A percentile compares a stretch with the other conserved stretches of the same genome.
Evolutionary conservation across 2,888 invertebrate species (phyloP).

Genomic region (Phytoseiulus persimilis): DNA sequence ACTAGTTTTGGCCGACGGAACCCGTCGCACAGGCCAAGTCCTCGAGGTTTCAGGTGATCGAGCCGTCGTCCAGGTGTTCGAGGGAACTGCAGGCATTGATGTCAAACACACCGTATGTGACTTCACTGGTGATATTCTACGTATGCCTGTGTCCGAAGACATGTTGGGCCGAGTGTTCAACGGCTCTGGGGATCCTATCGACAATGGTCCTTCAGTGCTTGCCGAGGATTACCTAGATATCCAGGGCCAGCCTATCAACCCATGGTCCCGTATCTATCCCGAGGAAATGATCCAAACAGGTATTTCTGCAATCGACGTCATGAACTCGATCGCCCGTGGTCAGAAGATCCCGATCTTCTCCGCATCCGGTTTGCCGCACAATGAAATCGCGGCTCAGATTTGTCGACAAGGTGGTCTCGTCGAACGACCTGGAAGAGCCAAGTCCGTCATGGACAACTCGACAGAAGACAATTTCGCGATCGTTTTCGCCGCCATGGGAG

Average conservation of each 20-base stretch:
- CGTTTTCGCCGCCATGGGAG: slow-evolving; percentile 99
- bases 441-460: slow-evolving; percentile 75
- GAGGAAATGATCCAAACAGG: slow-evolving; percentile 99
- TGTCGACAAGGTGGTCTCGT: slow-evolving; percentile 98
- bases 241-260: slow-evolving; percentile 97
- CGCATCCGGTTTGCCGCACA: slow-evolving; percentile 97
- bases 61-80: slow-evolving; percentile 96
- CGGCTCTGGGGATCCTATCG: slow-evolving; percentile 98
- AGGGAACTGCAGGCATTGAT: slow-evolving; percentile 98
- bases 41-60: slow-evolving; percentile 96
- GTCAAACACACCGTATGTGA: slow-evolving; percentile 98
- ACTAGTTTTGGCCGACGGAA: slow-evolving; percentile 88
- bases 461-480: slow-evolving; percentile 99
- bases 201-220: slow-evolving; percentile 95
- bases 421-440: slow-evolving; percentile 64
- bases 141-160: slow-evolving; percentile 97
- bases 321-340: slow-evolving; percentile 99
- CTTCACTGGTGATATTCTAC: slow-evolving; percentile 96
- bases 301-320: slow-evolving; percentile 97
- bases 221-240: slow-evolving; percentile 98
- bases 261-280: slow-evolving; percentile 99
- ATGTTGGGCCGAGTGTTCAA: slow-evolving; percentile 99
- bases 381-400: slow-evolving; percentile 99
- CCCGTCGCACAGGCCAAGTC: slow-evolving; percentile 82
- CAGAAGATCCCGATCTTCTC: slow-evolving; percentile 99